Evolutionary conservation across 2,113 vertebrate species (phyloP).

Genomic region (Aramus guarauna): DNA sequence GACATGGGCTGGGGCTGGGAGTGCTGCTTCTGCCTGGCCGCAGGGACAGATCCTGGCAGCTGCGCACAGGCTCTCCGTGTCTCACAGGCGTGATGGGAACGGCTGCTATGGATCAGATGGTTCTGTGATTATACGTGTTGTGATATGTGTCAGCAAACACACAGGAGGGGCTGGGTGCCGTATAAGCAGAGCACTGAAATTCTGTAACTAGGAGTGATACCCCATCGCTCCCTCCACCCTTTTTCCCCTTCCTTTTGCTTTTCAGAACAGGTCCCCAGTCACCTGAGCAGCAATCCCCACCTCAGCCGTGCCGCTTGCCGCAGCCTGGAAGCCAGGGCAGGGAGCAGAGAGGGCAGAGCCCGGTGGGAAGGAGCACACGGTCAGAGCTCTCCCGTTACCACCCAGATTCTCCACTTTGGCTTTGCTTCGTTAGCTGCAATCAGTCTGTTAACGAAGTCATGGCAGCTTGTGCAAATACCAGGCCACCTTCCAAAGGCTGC

Average conservation of each 20-base stretch:
- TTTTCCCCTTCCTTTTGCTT: neutral
- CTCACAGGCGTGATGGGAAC: neutral
- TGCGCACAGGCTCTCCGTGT: neutral
- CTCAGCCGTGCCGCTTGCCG: neutral
- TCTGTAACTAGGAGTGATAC: neutral
- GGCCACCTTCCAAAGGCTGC: neutral
- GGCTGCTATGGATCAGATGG: neutral
- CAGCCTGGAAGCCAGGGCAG: neutral
- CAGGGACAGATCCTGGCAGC: neutral
- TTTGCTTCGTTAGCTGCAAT: neutral
- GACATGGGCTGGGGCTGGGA: neutral
- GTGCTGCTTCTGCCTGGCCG: neutral
- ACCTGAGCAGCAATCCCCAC: neutral
- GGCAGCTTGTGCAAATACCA: neutral
- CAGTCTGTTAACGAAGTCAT: neutral
- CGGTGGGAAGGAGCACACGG: rapidly evolving
- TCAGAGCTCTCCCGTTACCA: neutral
- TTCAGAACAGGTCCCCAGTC: neutral
- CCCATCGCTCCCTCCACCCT: neutral
- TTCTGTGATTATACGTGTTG: neutral
- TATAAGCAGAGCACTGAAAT: neutral
- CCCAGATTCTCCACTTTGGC: rapidly evolving
- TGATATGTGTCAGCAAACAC: neutral
- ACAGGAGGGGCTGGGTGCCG: neutral
- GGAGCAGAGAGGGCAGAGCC: neutral